phyloP scores from a whole-genome alignment of 2,888 invertebrate species.

The Epistrophe grossulariae region DNA sequence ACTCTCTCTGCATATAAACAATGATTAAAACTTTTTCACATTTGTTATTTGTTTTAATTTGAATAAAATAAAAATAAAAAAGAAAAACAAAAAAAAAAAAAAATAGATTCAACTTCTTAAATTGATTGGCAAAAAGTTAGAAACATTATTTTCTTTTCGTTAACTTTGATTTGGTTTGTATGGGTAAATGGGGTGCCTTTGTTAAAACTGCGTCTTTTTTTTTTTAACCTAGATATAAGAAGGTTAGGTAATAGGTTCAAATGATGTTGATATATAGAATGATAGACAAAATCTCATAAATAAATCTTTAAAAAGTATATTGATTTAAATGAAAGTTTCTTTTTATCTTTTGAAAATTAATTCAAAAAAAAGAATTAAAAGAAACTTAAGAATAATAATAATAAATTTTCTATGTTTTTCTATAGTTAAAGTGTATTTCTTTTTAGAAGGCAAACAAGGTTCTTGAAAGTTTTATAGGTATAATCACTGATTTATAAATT shows the following conservation, averaged over 20 bases:
- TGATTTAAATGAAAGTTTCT: not conserved
- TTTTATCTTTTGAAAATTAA: not conserved
- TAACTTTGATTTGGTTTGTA: constrained; percentile 17
- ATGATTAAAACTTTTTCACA: constrained; percentile 33
- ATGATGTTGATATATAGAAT: not conserved
- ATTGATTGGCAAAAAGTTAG: constrained; percentile 32
- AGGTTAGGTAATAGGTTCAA: not conserved
- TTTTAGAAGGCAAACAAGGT: no score
- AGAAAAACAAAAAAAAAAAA: not conserved
- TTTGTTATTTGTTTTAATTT: constrained; percentile 27
- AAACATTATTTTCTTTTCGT: constrained; percentile 6
- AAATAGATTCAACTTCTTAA: not conserved
- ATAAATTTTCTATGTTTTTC: not conserved
- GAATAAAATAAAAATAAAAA: constrained; percentile 25
- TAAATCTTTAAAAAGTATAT: constrained; percentile 4
- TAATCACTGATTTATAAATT: no score
- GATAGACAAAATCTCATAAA: not conserved
- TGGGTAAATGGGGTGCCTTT: not conserved
- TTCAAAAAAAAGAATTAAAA: not conserved
- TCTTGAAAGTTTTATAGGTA: no score
- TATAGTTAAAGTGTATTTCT: no score
- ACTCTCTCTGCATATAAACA: constrained; percentile 1
- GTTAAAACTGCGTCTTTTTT: not conserved
- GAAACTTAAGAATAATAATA: not conserved
- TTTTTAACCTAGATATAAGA: no score